These are phyloP conservation scores for Zoanthus solanderi DNA, from an alignment of 92 coral and sea anemone genomes.

Conservation along the genomic window DNA sequence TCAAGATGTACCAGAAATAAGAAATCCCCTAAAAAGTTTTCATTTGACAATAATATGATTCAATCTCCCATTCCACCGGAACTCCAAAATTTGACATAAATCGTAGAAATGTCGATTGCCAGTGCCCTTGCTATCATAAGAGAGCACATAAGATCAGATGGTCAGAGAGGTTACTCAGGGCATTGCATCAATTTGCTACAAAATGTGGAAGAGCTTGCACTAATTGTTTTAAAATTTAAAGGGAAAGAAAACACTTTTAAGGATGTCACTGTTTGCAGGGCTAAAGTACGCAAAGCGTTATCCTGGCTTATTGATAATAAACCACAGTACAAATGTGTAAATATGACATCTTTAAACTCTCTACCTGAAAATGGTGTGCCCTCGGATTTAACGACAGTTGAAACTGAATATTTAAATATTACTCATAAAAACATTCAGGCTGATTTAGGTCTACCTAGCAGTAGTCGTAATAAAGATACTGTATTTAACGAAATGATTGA, in stretches of 20 bases:
- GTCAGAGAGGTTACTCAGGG: too few relatives aligned
- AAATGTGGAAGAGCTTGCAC: too few relatives aligned
- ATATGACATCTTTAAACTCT: background rate
- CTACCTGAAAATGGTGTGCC: background rate
- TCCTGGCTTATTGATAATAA: background rate
- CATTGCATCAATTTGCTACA: too few relatives aligned
- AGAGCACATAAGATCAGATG: too few relatives aligned
- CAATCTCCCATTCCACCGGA: too few relatives aligned
- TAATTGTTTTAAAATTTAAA: slow-evolving; percentile 46
- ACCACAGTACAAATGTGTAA: background rate
- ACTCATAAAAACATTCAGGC: background rate
- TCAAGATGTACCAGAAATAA: too few relatives aligned
- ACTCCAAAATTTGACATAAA: too few relatives aligned
- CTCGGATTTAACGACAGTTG: background rate
- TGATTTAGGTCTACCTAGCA: slow-evolving; percentile 44
- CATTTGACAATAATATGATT: too few relatives aligned
- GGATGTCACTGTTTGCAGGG: slow-evolving; percentile 56
- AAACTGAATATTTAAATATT: background rate
- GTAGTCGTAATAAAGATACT: slow-evolving; percentile 9
- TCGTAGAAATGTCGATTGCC: too few relatives aligned
- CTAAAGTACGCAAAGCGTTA: background rate
- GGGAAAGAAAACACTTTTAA: slow-evolving; percentile 55
- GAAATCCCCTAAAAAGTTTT: too few relatives aligned
- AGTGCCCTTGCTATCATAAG: too few relatives aligned
- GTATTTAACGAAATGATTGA: slow-evolving; percentile 52